Base-by-base conservation (phyloP, 2,888 invertebrate genomes). In the Bibio marci region DNA sequence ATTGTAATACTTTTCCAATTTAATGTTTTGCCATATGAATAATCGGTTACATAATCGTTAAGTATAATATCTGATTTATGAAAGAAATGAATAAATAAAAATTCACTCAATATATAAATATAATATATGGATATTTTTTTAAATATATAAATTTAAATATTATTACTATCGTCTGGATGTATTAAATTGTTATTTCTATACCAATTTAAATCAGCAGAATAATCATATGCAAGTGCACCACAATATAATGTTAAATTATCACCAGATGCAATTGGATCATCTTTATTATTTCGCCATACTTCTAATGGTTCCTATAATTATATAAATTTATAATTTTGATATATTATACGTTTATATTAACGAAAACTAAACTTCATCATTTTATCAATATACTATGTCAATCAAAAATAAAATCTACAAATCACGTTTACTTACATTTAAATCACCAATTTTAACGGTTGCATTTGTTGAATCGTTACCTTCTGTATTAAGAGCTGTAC, bases 191-290 rank as follows among this genome's bases (percentile, higher is more conserved):
- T 44, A 25, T 49, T 48, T 33, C 52, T 48, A 30, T 51, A 57
- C 78, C 77, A 78, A 13, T 53, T 47, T 3, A 76, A 52, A 11
- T 62, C 49, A 3, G 59, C 52, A 0, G 66, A 61, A 45, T 65
- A 71, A 43, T 67, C 64, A 45, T 67, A 65, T 14, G 65, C 58
- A 1, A 73, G 65, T 1, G 70, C 72, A 3, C 67, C 70, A 52
- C 80, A 80, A 5, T 58, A 64, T 6, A 77, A 46, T 13, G 54
- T 57, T 1, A 76, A 50, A 39, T 65, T 50, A 44, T 78, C 76
- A 1, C 69, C 71, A 25, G 63, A 59, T 1, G 73, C 67, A 28
- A 66, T 59, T 7, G n/a, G 28, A 22, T 12, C 26, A 26, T 12
- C 26, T 25, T 59, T 56, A 2, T 54, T 54, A 14, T 49, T 44